Percentiles rank a stretch among this genome's conserved stretches.
These are phyloP conservation scores for Muscidifurax raptorellus DNA, from an alignment of 1,140 invertebrate species.

Conservation along the genomic window DNA sequence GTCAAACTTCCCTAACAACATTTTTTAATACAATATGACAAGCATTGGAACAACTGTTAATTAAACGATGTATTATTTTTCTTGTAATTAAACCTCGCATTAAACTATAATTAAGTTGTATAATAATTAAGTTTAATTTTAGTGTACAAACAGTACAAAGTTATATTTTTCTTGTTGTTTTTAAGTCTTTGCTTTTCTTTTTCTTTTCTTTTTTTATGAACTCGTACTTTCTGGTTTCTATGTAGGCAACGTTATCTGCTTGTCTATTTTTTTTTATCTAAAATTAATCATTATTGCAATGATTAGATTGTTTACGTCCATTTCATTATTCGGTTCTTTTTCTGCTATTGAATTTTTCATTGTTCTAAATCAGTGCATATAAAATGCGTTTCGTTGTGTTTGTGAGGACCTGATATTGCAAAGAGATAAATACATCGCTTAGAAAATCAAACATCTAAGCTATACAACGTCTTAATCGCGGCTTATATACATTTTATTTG, in stretches of 20 bases:
- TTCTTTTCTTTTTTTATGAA: background rate
- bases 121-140: slow-evolving; percentile 29
- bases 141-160: slow-evolving; percentile 26
- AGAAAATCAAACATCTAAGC: slow-evolving; percentile 1
- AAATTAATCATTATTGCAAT: background rate
- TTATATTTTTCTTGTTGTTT: background rate
- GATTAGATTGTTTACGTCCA: background rate
- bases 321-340: slow-evolving; percentile 15
- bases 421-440: background rate
- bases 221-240: background rate
- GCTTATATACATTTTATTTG: slow-evolving; percentile 32
- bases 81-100: slow-evolving; percentile 15
- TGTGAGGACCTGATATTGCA: background rate
- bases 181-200: background rate
- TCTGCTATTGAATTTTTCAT: slow-evolving; percentile 3
- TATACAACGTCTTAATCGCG: slow-evolving; percentile 8
- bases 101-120: background rate
- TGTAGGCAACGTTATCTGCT: background rate
- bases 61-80: slow-evolving; percentile 25
- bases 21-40: background rate
- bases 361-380: slow-evolving; percentile 1
- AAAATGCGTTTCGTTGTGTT: slow-evolving; percentile 39
- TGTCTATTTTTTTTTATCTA: background rate
- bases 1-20: background rate
- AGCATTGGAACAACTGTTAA: slow-evolving; percentile 19